Percentiles rank a stretch among this genome's conserved stretches.
Evolutionary conservation across 2,113 vertebrate genomes (phyloP).

Genomic region (Sclerurus mexicanus): DNA sequence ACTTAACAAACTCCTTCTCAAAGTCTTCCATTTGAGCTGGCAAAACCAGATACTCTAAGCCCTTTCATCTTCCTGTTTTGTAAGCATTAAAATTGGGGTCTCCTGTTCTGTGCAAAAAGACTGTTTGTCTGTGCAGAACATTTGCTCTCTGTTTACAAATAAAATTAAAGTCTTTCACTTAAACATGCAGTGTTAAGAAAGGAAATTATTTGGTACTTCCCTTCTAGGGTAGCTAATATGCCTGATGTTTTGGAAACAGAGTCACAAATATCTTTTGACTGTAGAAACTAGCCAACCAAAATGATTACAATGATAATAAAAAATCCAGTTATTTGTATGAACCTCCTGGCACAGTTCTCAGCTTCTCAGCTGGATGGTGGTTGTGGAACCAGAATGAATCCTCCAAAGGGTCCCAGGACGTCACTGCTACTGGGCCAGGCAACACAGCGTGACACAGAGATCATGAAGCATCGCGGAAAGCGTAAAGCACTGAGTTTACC

Average conservation of each 20-base stretch:
- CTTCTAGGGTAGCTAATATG: not conserved
- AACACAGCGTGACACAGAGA: not conserved
- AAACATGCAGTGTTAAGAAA: not conserved
- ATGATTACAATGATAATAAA: not conserved
- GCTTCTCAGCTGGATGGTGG: not conserved
- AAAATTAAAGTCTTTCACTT: not conserved
- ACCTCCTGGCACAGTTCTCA: not conserved
- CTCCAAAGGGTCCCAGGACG: not conserved
- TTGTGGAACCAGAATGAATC: not conserved
- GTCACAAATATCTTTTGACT: not conserved
- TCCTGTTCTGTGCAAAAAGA: not conserved
- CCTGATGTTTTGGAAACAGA: not conserved
- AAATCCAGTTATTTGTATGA: not conserved
- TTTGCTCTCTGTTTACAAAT: not conserved
- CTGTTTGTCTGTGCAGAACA: not conserved
- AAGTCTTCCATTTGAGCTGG: not conserved
- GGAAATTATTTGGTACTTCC: not conserved
- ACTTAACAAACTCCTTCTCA: not conserved
- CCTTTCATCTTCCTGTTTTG: not conserved
- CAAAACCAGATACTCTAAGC: not conserved
- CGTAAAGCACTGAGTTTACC: accelerated
- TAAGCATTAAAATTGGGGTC: not conserved
- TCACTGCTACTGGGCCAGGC: not conserved
- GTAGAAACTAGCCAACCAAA: not conserved
- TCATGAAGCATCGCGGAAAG: not conserved